Evolutionary conservation across 2,888 invertebrate species (phyloP).

Genomic region (Noctua pronuba): DNA sequence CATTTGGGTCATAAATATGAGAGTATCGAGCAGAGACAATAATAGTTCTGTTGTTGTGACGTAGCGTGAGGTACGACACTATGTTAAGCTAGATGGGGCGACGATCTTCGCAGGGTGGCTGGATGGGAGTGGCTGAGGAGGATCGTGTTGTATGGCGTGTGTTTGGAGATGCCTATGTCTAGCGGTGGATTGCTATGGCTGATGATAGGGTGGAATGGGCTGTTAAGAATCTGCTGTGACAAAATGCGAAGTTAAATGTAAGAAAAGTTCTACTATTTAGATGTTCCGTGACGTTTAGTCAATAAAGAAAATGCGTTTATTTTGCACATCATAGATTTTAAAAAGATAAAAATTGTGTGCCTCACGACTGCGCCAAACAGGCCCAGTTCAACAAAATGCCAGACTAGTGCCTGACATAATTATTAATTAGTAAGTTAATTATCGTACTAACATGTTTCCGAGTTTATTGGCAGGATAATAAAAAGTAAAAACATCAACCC

Average conservation of each 20-base stretch:
- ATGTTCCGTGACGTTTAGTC: not conserved
- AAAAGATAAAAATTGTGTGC: not conserved
- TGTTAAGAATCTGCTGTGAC: not conserved
- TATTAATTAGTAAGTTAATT: not conserved
- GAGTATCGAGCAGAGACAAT: slow-evolving; percentile 10
- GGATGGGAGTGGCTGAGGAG: not conserved
- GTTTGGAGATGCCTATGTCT: not conserved
- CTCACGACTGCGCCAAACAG: too few species aligned
- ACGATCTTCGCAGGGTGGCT: not conserved
- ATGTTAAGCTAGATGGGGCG: not conserved
- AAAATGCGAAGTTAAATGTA: not conserved
- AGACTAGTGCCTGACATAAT: not conserved
- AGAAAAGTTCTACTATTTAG: not conserved
- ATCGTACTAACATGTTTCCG: not conserved
- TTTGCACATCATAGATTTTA: not conserved
- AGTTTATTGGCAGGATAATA: not conserved
- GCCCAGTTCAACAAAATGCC: not conserved
- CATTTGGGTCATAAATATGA: slow-evolving; percentile 16
- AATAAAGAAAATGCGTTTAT: not conserved
- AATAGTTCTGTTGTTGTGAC: slow-evolving; percentile 7
- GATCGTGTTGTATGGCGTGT: not conserved
- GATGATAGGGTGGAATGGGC: not conserved
- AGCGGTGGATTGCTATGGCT: not conserved
- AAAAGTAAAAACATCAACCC: not conserved
- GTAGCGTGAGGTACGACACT: not conserved